Base-by-base conservation (phyloP, 2,888 invertebrate genomes). In the Petrolisthes manimaculis region DNA sequence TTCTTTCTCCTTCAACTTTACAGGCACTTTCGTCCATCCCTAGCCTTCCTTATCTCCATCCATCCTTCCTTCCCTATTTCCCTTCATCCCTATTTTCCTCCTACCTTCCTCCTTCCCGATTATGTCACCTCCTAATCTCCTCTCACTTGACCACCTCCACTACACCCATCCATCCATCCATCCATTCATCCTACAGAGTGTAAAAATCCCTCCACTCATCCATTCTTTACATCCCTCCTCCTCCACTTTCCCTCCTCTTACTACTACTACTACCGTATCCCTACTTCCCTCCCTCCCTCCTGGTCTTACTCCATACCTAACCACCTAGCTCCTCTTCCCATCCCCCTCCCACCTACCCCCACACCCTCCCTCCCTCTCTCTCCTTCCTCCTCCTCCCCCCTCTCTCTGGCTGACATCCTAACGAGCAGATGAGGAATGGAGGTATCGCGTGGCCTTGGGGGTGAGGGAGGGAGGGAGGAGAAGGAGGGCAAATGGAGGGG, bases 361-460 rank as follows among this genome's bases (percentile, higher is more conserved):
- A 5, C 71, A 5, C 71, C n/a, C 3, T 71, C 71, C n/a, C n/a
- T 2, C 5, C n/a, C 21, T 80, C 80, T 55, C 56, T 54, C 56
- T 21, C 80, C 21, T 55, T 55, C 54, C 55, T 55, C 21, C 56
- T n/a, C 56, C 74, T n/a, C n/a, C 74, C 37, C 53, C 51, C 53
- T 77, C 53, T 51, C 77, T 77, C 53, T 51, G 51, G 37, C 77
- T 77, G 37, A 51, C 77, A 24, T 77, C 37, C 71, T 71, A 71
- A 71, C 71, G 71, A 71, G 71, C 71, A 71, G 71, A 71, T 71
- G 71, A 71, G 71, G 71, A 71, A 71, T 71, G 53, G 77, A 51
- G 77, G 77, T 77, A 77, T 37, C 37, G 77, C 53, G 77, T 77
- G 77, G 77, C 53, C 53, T 77, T 67, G 51, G 53, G 77, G 18